Evolutionary conservation across 2,113 vertebrate genomes (phyloP), one percentile per base, ranked within the genome.

Genomic region (Andinoacara biseriatus): DNA sequence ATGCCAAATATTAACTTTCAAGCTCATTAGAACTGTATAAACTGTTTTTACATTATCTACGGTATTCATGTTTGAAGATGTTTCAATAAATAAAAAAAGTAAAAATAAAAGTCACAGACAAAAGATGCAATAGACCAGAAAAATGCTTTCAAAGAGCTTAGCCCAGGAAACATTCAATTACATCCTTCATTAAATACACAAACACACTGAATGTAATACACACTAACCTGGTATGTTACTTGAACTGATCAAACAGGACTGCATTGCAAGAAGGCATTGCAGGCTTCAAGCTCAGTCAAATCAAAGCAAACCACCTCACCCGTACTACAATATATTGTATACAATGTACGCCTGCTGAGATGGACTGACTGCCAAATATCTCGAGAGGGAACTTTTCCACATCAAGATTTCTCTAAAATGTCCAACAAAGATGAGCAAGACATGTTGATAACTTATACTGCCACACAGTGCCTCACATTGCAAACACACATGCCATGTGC

Each of bases 401-500:
- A 74, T 87, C 76, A 52, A 60, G 20, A 81, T 69, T 67, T 75
- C 83, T 60, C 3, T 60, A 46, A 56, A 60, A 8, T 81, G 85
- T 65, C 43, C 40, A 31, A 59, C 49, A 56, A 35, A 86, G 62
- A 86, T 72, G 59, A 67, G 35, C 6, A 26, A 24, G 49, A 59
- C 22, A 78, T 43, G 58, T 22, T 52, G 59, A 85, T 22, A 29
- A 49, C 49, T 49, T 67, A 49, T 18, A 40, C 2, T 49, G 63
- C 0, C 15, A 67, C 22, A 20, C 24, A 69, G 40, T 49, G 40
- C 24, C 40, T 18, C 63, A 29, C 1, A 69, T 22, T 10, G 40
- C 40, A 43, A 13, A 43, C 11, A 2, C 10, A 26, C 20, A 75
- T 46, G 74, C 38, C 56, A 10, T 38, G 74, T 76, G 31, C 10